Evolutionary conservation across 2,113 vertebrate genomes (phyloP), one percentile per base, ranked within the genome.

Genomic region (Pseudopodoces humilis): DNA sequence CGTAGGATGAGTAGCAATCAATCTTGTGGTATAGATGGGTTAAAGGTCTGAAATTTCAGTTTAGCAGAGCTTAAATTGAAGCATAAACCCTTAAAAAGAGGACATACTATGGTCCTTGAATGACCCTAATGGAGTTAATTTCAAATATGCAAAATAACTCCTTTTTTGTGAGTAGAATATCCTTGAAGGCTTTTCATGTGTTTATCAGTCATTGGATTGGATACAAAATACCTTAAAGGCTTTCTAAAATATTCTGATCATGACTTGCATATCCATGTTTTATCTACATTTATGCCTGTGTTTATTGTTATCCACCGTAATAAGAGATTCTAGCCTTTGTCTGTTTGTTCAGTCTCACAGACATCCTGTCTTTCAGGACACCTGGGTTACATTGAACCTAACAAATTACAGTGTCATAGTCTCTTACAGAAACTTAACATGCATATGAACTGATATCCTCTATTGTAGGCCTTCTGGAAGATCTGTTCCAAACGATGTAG

Each of bases 1-100:
- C 0, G 1, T 35, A 83, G 52, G 60, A 88, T 86, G 64, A 28
- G 20, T n/a, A 92, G 41, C 56, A 68, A 91, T 89, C 64, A 86
- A 41, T 89, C 28, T 86, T 75, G 31, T 10, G 4, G 68, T 81
- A 55, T 47, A 67, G 63, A 11, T 39, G 70, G 22, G 22, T 64
- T 91, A 92, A 96, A 93, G 47, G 33, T 55, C 64, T 92, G 70
- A 82, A 84, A 90, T 81, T 15, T 90, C 60, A 67, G 11, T 58
- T 80, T 65, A 55, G 21, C 6, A 74, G 35, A 81, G 11, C 22
- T 86, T 59, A 90, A 71, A 90, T 47, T 24, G 22, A 37, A 76
- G 35, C 1, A 23, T 83, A 83, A 77, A 50, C 33, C 24, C 27
- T 70, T 81, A 20, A 63, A 80, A 62, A 75, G 19, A 50, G 31